phyloP scores from a whole-genome alignment of 2,888 invertebrate genomes.

The Geophilus truncorum region DNA sequence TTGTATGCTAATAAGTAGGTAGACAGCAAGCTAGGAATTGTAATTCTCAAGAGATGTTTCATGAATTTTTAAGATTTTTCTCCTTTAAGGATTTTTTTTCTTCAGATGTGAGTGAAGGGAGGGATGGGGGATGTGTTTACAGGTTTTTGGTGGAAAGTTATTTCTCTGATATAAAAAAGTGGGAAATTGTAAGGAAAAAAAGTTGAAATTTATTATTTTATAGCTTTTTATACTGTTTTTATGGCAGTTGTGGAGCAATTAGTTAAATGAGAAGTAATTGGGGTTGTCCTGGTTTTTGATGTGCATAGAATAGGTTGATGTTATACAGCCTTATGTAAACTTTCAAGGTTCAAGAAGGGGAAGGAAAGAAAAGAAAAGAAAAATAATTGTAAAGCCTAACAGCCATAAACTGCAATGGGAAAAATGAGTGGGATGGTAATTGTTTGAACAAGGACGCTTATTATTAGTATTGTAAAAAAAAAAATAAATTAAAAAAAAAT shows the following conservation, averaged over 20 bases:
- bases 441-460: not conserved
- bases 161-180: not conserved
- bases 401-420: not conserved
- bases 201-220: not conserved
- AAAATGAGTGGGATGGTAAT: not conserved
- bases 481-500: not conserved
- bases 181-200: not conserved
- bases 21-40: not conserved
- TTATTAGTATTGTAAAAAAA: not conserved
- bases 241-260: not conserved
- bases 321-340: not conserved
- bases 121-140: not conserved
- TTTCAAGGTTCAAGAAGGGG: not conserved
- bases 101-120: not conserved
- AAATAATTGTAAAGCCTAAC: not conserved
- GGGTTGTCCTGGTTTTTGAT: not conserved
- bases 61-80: conserved; percentile 1
- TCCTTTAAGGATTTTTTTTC: not conserved
- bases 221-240: too few relatives aligned
- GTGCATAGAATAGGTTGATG: not conserved
- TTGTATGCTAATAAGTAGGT: not conserved
- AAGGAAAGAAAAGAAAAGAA: not conserved
- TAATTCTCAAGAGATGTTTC: not conserved
- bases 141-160: not conserved
- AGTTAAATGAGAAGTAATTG: not conserved